These are phyloP conservation scores for Egretta garzetta DNA, from an alignment of 2,113 vertebrate species.

Conservation along the genomic window DNA sequence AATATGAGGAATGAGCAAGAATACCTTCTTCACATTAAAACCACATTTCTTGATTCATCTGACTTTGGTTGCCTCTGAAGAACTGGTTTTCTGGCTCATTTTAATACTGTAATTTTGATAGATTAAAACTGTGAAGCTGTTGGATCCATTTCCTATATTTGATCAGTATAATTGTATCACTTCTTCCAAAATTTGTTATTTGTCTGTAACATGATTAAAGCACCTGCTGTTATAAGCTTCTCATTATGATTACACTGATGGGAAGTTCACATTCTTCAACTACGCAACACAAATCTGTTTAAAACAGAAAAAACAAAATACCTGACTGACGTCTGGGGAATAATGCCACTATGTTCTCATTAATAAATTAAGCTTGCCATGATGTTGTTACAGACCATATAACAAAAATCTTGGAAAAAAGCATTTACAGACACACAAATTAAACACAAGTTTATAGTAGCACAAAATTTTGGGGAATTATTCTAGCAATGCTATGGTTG, in stretches of 20 bases:
- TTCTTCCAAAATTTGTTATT: constrained; percentile 23
- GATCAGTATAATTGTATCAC: neutral
- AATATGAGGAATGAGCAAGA: neutral
- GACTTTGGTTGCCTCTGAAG: neutral
- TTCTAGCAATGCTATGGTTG: neutral
- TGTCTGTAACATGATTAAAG: constrained; percentile 26
- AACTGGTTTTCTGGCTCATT: neutral
- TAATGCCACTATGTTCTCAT: neutral
- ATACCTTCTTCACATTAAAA: neutral
- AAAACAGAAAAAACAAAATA: neutral
- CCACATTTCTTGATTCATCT: neutral
- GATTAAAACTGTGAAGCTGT: constrained; percentile 19
- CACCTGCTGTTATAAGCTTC: constrained; percentile 2
- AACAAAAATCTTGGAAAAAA: neutral
- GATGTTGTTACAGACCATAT: neutral
- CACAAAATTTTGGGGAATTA: neutral
- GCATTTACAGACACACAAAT: neutral
- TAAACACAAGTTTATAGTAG: neutral
- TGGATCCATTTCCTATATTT: constrained; percentile 1
- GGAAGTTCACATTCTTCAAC: neutral
- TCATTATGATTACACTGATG: neutral
- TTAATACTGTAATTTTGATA: neutral
- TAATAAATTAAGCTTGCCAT: neutral
- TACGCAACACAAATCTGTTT: neutral
- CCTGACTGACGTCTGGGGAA: neutral